Percentiles rank a stretch among this genome's conserved stretches.
Conservation (phyloP, 2,888 invertebrate species). For the Hydriomena furcata region DNA sequence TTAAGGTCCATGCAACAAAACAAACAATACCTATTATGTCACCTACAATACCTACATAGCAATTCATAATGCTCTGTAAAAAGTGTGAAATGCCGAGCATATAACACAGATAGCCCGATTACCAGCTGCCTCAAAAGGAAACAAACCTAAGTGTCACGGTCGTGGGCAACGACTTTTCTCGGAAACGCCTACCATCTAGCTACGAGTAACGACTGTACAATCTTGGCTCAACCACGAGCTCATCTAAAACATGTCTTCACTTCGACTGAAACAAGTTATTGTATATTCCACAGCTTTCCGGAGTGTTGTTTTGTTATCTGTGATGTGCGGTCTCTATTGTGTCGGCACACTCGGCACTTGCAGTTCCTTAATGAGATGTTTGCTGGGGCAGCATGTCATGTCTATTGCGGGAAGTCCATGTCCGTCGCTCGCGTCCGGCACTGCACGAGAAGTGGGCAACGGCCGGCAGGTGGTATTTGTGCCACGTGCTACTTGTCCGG, state of each 20-base stretch:
- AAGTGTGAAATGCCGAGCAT: constrained; percentile 26
- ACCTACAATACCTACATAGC: not conserved
- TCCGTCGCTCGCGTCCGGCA: constrained; percentile 67
- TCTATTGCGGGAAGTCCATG: constrained; percentile 61
- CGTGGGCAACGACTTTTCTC: constrained; percentile 47
- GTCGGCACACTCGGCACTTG: constrained; percentile 6
- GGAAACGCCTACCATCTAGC: constrained; percentile 26
- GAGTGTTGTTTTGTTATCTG: constrained; percentile 24
- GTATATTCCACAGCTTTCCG: constrained; percentile 26
- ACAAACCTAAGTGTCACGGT: constrained; percentile 49
- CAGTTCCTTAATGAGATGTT: constrained; percentile 30
- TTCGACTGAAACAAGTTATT: constrained; percentile 18
- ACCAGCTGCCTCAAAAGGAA: constrained; percentile 39
- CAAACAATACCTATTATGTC: too few species aligned
- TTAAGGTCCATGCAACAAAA: too few species aligned
- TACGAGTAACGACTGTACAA: constrained; percentile 22
- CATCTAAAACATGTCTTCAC: constrained; percentile 27
- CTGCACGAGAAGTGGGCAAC: constrained; percentile 61
- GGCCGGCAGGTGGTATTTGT: constrained; percentile 68
- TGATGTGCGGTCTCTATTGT: constrained; percentile 18
- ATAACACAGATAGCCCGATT: constrained; percentile 30
- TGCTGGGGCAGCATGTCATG: constrained; percentile 40
- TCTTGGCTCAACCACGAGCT: constrained; percentile 34
- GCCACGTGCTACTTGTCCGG: constrained; percentile 67
- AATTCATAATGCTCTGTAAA: not conserved